Percentiles rank a stretch among this genome's conserved stretches.
These are phyloP conservation scores for Chaetodon auriga DNA, from an alignment of 2,113 vertebrate genomes.

Conservation along the genomic window DNA sequence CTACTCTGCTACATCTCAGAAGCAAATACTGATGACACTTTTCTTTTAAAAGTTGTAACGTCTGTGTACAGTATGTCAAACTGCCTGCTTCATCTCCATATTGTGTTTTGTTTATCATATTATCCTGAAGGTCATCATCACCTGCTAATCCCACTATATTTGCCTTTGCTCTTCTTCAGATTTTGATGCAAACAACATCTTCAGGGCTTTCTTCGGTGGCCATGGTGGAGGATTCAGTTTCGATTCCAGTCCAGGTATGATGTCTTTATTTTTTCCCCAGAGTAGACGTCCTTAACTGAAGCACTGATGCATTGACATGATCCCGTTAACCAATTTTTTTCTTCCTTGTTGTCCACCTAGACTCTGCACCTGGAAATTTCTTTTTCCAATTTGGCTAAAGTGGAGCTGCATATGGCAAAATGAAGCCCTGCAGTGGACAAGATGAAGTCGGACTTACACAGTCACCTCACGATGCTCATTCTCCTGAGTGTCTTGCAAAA, in stretches of 20 bases:
- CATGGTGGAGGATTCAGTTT: slow-evolving; percentile 92
- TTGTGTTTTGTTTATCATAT: background rate
- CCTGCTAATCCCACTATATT: background rate
- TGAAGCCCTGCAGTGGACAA: slow-evolving; percentile 51
- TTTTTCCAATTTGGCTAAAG: slow-evolving; percentile 97
- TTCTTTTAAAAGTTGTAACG: background rate
- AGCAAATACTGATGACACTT: background rate
- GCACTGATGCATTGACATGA: rapidly evolving
- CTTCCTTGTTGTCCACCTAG: slow-evolving; percentile 70
- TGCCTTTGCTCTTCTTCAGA: slow-evolving; percentile 80
- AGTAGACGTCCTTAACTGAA: background rate
- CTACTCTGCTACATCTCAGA: too few species aligned
- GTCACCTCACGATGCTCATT: slow-evolving; percentile 49
- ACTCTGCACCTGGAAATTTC: slow-evolving; percentile 95
- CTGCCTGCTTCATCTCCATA: background rate
- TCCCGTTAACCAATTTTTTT: background rate
- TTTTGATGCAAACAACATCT: slow-evolving; percentile 98
- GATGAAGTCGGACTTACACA: slow-evolving; percentile 61
- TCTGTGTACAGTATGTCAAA: background rate
- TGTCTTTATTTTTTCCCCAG: background rate
- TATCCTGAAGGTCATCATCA: background rate
- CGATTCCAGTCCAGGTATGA: slow-evolving; percentile 86
- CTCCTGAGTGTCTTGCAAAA: slow-evolving; percentile 75
- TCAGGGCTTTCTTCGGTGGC: slow-evolving; percentile 97
- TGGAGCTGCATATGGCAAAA: background rate